Conservation (phyloP, 2,797 vertebrate species). For the Pantherophis vulpinus region DNA sequence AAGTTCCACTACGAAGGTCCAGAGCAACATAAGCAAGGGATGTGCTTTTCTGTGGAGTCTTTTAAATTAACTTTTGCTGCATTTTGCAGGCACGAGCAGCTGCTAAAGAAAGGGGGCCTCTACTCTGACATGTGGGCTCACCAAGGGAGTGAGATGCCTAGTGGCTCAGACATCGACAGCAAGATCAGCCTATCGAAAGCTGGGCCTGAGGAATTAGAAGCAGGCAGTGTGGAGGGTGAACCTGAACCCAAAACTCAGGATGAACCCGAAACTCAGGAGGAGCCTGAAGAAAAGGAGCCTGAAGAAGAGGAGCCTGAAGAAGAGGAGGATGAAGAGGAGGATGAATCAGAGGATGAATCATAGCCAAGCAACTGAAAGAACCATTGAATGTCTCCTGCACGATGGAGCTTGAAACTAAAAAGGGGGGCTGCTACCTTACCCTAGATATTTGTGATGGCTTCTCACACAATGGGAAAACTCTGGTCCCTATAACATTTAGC, state of each 20-base stretch:
- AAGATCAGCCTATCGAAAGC: background rate
- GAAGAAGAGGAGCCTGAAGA: background rate
- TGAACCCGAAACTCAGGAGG: background rate
- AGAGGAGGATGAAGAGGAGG: background rate
- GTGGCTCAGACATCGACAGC: background rate
- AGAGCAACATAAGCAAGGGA: background rate
- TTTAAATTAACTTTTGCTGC: background rate
- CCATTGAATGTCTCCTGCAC: background rate
- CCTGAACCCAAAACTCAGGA: background rate
- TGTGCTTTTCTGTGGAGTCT: no score
- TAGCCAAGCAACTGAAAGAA: background rate
- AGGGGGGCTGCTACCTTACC: background rate
- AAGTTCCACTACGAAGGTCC: background rate
- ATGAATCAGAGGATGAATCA: background rate
- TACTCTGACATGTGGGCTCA: slow-evolving; percentile 88
- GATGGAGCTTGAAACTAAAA: background rate
- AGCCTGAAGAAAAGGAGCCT: background rate
- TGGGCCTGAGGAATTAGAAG: slow-evolving; percentile 46
- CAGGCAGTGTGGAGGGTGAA: background rate
- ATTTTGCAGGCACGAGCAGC: slow-evolving; percentile 82
- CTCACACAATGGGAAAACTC: background rate
- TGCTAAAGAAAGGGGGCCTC: slow-evolving; percentile 82
- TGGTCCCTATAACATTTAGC: background rate
- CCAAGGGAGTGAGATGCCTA: background rate
- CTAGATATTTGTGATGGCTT: background rate